These are phyloP conservation scores for Aurelia sp. DNA, from an alignment of 30 jellyfish, hydroid and myxozoan species.

Conservation along the genomic window DNA sequence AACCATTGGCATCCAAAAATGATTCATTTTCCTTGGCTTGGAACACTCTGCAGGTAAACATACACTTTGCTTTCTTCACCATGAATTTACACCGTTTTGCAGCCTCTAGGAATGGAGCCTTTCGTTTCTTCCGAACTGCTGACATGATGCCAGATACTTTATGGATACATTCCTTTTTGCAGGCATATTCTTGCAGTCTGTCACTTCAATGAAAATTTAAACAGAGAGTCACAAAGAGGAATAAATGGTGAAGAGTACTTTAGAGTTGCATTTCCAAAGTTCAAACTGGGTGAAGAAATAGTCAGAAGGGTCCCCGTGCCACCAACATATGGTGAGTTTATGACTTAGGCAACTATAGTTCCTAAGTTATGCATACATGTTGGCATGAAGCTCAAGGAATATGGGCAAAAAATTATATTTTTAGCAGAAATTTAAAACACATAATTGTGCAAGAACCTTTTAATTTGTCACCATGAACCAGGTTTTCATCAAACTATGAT, in stretches of 20 bases:
- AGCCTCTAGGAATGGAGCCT: too few species aligned
- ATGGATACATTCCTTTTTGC: not conserved
- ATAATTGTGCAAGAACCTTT: not conserved
- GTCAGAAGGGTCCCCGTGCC: slow-evolving; percentile 32
- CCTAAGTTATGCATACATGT: not conserved
- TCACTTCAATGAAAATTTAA: slow-evolving; percentile 40
- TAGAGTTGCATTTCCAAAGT: slow-evolving; percentile 41
- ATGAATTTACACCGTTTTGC: too few species aligned
- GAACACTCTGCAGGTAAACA: slow-evolving; percentile 48
- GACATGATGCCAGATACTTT: too few species aligned
- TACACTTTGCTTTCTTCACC: too few species aligned
- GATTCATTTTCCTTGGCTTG: slow-evolving; percentile 20
- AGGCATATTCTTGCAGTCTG: slow-evolving; percentile 35
- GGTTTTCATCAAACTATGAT: too few species aligned
- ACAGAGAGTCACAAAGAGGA: slow-evolving; percentile 7
- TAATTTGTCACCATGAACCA: too few species aligned
- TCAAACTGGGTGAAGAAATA: slow-evolving; percentile 40
- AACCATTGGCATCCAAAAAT: slow-evolving; percentile 60
- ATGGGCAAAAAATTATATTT: not conserved
- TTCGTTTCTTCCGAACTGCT: too few species aligned
- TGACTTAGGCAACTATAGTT: not conserved
- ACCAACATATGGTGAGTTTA: slow-evolving; percentile 41
- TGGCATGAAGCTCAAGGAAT: not conserved
- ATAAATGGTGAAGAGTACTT: slow-evolving; percentile 13
- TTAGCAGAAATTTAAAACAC: not conserved